Base-by-base conservation (phyloP, 2,888 invertebrate species). In the Meiosimyza platycephala region DNA sequence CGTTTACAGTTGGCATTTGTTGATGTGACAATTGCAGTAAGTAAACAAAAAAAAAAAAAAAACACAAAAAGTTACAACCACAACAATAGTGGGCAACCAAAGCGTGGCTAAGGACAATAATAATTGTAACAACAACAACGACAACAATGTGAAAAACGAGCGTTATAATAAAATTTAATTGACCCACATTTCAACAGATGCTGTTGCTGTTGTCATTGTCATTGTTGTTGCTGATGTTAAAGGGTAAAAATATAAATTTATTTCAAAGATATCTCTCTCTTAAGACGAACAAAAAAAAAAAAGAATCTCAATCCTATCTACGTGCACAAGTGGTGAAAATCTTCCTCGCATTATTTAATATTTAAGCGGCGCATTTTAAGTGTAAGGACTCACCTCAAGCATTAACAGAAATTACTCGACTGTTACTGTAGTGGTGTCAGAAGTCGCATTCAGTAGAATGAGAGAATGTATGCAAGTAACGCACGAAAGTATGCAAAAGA, bases 261-360 rank as follows among this genome's bases (percentile, higher is more conserved):
- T 54, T 1, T 15, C 18, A 15, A n/a, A 16, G 54, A 7, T 1
- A n/a, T 13, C 54, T 11, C 16, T 12, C 9, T 54, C 1, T 28
- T 28, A 28, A 28, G 28, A 28, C 2, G 0, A 3, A 3, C 28
- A 28, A 3, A 3, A 28, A 28, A 28, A 28, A 28, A 28, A 28
- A 28, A 28, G 28, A 3, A 28, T 3, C 3, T 28, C 3, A 28
- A n/a, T 54, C 6, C 54, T 18, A 1, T n/a, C 54, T 63, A 63
- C 63, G 63, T 63, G 63, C 63, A 12, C 63, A 63, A 63, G 63
- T 63, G 63, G n/a, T 40, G 11, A 16, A 15, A 48, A 40, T 63
- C 47, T 40, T 33, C 47, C n/a, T 13, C 63, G n/a, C 3, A n/a
- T 47, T 63, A 40, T 40, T 22, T 40, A 63, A 40, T 40, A 59